These are phyloP conservation scores for Nesogale talazaci DNA, from an alignment of 2,113 vertebrate species.

Conservation along the genomic window DNA sequence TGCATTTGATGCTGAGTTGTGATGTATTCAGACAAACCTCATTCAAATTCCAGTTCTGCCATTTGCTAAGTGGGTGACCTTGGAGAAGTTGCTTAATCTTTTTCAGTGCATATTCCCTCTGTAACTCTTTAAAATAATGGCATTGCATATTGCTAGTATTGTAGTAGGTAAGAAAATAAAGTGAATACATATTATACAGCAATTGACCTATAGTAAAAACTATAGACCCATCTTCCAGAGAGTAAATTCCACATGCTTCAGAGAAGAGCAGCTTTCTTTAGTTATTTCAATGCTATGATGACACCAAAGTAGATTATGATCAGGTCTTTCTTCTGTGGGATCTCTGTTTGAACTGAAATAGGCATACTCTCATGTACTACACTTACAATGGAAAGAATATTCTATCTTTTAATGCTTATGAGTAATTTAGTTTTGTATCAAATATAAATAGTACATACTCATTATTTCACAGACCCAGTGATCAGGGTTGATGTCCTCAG, in stretches of 20 bases:
- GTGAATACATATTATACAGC: not conserved
- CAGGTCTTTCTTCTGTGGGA: not conserved
- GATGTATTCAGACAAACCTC: not conserved
- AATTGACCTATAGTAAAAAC: not conserved
- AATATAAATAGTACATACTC: not conserved
- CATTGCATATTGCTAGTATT: not conserved
- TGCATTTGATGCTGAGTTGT: not conserved
- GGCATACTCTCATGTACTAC: not conserved
- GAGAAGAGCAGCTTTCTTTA: not conserved
- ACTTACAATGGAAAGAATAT: not conserved
- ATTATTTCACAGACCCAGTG: too few relatives aligned
- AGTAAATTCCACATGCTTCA: not conserved
- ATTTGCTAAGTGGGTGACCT: not conserved
- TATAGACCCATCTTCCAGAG: not conserved
- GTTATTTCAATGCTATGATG: not conserved
- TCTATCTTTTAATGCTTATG: not conserved
- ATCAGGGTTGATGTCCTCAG: too few relatives aligned
- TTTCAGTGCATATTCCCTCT: not conserved
- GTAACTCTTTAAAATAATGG: not conserved
- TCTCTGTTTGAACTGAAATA: not conserved
- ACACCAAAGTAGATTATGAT: not conserved
- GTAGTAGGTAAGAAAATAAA: not conserved
- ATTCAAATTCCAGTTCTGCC: conserved; percentile 1
- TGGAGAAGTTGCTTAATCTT: conserved; percentile 8
- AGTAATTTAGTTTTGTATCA: not conserved